Evolutionary conservation across 37 sponge, comb jelly and placozoan species (phyloP).

Genomic region (Amphimedon queenslandica): DNA sequence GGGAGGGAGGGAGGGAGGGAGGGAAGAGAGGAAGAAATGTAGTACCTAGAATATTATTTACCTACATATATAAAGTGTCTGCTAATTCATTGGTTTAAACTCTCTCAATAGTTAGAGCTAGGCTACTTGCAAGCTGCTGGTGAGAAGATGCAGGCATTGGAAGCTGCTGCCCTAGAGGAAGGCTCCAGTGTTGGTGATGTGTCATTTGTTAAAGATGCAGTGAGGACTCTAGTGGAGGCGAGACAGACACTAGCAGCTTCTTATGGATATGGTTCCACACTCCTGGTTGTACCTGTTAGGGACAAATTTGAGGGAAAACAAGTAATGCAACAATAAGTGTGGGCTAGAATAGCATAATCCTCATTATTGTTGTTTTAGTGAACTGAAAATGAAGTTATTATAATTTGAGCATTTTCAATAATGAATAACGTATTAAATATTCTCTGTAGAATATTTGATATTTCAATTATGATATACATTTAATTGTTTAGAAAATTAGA

Average conservation of each 20-base stretch:
- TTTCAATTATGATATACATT: too few relatives aligned
- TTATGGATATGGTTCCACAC: conserved; percentile 68
- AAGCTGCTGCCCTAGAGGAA: conserved; percentile 27
- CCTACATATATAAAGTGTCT: background rate
- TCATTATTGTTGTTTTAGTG: too few relatives aligned
- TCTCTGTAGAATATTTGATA: background rate
- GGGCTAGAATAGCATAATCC: too few relatives aligned
- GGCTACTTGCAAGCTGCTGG: conserved; percentile 45
- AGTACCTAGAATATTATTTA: too few relatives aligned
- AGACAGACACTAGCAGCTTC: conserved; percentile 60
- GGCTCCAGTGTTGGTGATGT: background rate
- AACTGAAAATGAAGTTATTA: too few relatives aligned
- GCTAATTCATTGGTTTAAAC: background rate
- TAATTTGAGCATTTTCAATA: background rate
- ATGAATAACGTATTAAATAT: background rate
- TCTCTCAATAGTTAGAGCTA: conserved; percentile 50
- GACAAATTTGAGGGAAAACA: conserved; percentile 42
- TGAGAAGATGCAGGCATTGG: conserved; percentile 55
- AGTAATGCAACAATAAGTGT: conserved; percentile 14
- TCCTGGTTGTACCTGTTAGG: conserved; percentile 19
- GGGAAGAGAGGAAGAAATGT: too few relatives aligned
- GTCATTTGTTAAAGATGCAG: conserved; percentile 64
- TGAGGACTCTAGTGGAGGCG: conserved; percentile 58
- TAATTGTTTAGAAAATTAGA: too few relatives aligned
- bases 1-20: too few relatives aligned